Evolutionary conservation across 2,888 invertebrate genomes (phyloP).

Genomic region (Rambutsinella grinnellia): DNA sequence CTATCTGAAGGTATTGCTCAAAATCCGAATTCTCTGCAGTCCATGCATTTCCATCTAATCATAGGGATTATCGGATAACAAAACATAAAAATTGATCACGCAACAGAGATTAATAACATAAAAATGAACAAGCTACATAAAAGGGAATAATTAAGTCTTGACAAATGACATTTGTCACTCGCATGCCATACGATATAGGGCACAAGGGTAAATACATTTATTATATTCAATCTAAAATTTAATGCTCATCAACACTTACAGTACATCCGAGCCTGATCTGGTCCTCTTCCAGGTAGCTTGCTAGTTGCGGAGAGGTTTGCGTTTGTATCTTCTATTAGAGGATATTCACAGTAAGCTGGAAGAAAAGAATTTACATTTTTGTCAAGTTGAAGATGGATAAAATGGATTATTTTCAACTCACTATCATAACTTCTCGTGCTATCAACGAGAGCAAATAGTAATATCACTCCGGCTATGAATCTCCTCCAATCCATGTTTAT

Average conservation of each 20-base stretch:
- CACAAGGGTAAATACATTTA: background rate
- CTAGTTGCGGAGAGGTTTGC: slow-evolving; percentile 85
- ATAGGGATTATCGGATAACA: background rate
- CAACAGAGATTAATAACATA: slow-evolving; percentile 56
- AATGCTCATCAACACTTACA: slow-evolving; percentile 74
- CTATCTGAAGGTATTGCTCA: slow-evolving; percentile 90
- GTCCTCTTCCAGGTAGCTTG: slow-evolving; percentile 83
- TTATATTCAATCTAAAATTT: background rate
- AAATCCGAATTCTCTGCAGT: slow-evolving; percentile 91
- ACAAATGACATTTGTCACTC: slow-evolving; percentile 21
- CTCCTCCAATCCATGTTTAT: slow-evolving; percentile 38
- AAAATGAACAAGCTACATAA: slow-evolving; percentile 52
- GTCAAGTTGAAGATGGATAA: no score
- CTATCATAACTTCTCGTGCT: slow-evolving; percentile 51
- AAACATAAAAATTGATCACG: background rate
- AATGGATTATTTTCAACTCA: slow-evolving; percentile 22
- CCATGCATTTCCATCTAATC: slow-evolving; percentile 91
- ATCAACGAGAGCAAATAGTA: slow-evolving; percentile 26
- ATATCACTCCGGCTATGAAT: slow-evolving; percentile 19
- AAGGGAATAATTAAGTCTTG: slow-evolving; percentile 52
- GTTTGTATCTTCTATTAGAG: slow-evolving; percentile 76
- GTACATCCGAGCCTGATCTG: slow-evolving; percentile 87
- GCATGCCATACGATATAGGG: background rate
- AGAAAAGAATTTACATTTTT: no score
- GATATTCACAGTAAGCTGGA: slow-evolving; percentile 82